Conservation (phyloP, 2,113 vertebrate genomes). For the Sinocyclocheilus maitianheensis region DNA sequence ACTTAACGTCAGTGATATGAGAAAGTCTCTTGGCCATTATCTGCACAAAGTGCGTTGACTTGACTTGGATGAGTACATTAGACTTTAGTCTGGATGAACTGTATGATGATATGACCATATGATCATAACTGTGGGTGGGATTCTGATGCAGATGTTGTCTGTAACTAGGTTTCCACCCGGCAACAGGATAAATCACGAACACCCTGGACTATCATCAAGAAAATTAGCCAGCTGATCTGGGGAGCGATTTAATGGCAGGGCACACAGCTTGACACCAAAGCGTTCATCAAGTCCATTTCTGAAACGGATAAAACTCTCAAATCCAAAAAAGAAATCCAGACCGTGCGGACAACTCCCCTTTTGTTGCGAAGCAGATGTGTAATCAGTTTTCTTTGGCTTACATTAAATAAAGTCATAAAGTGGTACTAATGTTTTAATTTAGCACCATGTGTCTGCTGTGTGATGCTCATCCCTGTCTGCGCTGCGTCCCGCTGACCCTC, state of each 20-base stretch:
- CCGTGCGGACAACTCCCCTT: constrained; percentile 67
- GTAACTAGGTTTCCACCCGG: constrained; percentile 12
- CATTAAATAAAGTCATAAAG: constrained; percentile 79
- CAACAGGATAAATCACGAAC: constrained; percentile 12
- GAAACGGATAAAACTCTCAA: constrained; percentile 40
- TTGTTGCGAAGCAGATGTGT: constrained; percentile 70
- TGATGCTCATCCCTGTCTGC: constrained; percentile 59
- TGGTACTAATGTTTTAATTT: constrained; percentile 81
- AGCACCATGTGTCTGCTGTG: constrained; percentile 74
- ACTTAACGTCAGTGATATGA: neutral
- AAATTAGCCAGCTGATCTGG: constrained; percentile 3
- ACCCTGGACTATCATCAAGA: constrained; percentile 29
- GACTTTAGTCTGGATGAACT: neutral
- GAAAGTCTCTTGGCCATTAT: neutral
- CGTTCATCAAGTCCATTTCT: constrained; percentile 47
- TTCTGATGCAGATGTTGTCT: constrained; percentile 23
- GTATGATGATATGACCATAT: constrained; percentile 4
- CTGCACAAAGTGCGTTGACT: neutral
- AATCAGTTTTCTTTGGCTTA: constrained; percentile 76
- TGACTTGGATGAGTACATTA: neutral
- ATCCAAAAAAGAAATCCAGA: constrained; percentile 59
- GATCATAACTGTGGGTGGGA: constrained; percentile 17
- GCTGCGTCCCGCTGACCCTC: constrained; percentile 65
- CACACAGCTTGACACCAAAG: constrained; percentile 24
- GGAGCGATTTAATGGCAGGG: constrained; percentile 21